phyloP scores from a whole-genome alignment of 2,888 invertebrate species.

The Netelia inedita region DNA sequence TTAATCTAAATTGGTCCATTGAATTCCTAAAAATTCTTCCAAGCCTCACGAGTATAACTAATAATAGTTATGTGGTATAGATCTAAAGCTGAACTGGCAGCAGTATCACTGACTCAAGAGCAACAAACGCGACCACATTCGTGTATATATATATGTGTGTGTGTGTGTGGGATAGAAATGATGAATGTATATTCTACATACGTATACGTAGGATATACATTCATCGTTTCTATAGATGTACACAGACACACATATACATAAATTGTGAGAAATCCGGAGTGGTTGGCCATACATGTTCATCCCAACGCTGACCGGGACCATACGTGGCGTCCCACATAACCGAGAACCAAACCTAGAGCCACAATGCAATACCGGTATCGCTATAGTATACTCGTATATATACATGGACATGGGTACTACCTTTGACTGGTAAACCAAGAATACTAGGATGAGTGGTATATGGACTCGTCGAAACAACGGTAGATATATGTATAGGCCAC shows the following conservation, averaged over 20 bases:
- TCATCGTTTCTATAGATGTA: background rate
- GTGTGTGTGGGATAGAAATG: conserved; percentile 13
- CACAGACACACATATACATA: background rate
- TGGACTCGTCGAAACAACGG: conserved; percentile 73
- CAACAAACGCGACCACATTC: conserved; percentile 32
- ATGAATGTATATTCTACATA: conserved; percentile 18
- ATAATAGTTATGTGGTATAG: background rate
- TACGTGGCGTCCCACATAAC: conserved; percentile 81
- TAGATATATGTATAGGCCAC: conserved; percentile 75
- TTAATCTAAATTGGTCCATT: background rate
- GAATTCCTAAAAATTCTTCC: background rate
- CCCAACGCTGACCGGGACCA: conserved; percentile 74
- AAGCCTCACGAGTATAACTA: background rate
- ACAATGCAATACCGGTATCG: conserved; percentile 52
- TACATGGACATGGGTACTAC: background rate
- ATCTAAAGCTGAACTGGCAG: background rate
- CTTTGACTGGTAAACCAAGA: conserved; percentile 33
- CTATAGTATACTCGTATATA: conserved; percentile 6
- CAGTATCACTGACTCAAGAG: conserved; percentile 24
- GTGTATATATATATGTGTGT: conserved; percentile 25
- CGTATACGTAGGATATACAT: conserved; percentile 22
- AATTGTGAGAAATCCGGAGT: conserved; percentile 50
- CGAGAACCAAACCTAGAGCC: conserved; percentile 67
- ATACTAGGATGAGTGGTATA: conserved; percentile 20
- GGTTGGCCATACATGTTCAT: conserved; percentile 80